Evolutionary conservation across 2,113 vertebrate genomes (phyloP).

Genomic region (Apistogramma diplotaenia): DNA sequence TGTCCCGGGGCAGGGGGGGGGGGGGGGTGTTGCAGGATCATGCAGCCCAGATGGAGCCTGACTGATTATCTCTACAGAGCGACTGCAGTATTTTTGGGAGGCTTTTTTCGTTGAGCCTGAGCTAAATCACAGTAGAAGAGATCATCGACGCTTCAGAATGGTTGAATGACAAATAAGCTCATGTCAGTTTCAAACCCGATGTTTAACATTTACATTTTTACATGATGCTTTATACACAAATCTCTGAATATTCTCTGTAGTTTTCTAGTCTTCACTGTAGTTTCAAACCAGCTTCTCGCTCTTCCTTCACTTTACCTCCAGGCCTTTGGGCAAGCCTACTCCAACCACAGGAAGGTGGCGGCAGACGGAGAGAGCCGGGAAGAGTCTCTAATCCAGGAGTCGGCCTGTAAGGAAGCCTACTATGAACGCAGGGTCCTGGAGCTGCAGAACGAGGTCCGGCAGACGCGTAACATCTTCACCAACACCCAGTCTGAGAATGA

Average conservation of each 20-base stretch:
- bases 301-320: conserved; percentile 47
- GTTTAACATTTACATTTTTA: neutral
- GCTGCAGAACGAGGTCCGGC: conserved; percentile 91
- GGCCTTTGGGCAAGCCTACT: conserved; percentile 97
- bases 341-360: conserved; percentile 96
- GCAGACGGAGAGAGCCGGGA: conserved; percentile 97
- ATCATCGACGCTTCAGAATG: conserved; percentile 25
- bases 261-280: no score
- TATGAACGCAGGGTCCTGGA: conserved; percentile 95
- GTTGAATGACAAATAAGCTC: neutral
- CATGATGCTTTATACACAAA: neutral
- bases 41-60: conserved; percentile 59
- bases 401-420: conserved; percentile 94
- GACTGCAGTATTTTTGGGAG: conserved; percentile 10
- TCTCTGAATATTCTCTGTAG: neutral
- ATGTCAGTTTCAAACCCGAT: neutral
- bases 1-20: conserved; percentile 18
- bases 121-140: conserved; percentile 10
- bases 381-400: conserved; percentile 96
- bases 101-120: conserved; percentile 18
- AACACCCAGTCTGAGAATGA: conserved; percentile 95
- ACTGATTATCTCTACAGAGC: conserved; percentile 50
- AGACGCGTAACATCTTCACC: conserved; percentile 86
- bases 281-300: neutral
- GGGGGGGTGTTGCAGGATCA: conserved; percentile 32